Evolutionary conservation across 23 tunicate species (phyloP), one percentile per base, ranked within the genome.

Genomic region (Styela clava): DNA sequence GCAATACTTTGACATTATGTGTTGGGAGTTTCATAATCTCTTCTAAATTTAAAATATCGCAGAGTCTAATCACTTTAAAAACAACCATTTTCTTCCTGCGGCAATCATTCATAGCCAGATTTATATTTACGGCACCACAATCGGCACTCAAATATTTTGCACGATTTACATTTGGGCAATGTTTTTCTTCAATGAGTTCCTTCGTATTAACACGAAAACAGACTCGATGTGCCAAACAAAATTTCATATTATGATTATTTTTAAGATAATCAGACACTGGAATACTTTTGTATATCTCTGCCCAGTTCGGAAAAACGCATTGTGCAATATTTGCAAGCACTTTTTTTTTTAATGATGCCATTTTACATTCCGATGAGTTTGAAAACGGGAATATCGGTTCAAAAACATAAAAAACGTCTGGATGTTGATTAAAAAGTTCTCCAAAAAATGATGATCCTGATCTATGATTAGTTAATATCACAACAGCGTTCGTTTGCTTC

Each of bases 381-480:
- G 81, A 76, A 19, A 76, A 64, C 2, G 81, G 81, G 12, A 76
- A 52, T 7, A 76, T 52, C n/a, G 81, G 81, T 44, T 76, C 81
- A 52, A 76, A 76, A 19, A 76, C 7, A 44, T 76, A 76, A 76
- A 76, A 76, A 25, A 64, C 81, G 24, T 76, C 81, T 7, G 81
- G 81, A 76, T 76, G 81, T 44, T 76, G 81, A 44, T 76, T 76
- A 26, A 76, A 76, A 36, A 76, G 65, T 44, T 76, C 81, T 1
- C 81, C 81, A 2, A 76, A 76, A 29, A 76, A 76, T 2, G 81
- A 76, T 5, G 81, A 76, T 0, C 81, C 81, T 72, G 95, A 89
- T 89, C 95, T 84, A 69, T 85, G 87, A 33, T 85, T 89, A 19
- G 95, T 85, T 1, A 89, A n/a, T 37, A 89, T 85, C 26, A 89